Conservation (phyloP, 2,113 vertebrate species). For the Amphiprion ocellaris region DNA sequence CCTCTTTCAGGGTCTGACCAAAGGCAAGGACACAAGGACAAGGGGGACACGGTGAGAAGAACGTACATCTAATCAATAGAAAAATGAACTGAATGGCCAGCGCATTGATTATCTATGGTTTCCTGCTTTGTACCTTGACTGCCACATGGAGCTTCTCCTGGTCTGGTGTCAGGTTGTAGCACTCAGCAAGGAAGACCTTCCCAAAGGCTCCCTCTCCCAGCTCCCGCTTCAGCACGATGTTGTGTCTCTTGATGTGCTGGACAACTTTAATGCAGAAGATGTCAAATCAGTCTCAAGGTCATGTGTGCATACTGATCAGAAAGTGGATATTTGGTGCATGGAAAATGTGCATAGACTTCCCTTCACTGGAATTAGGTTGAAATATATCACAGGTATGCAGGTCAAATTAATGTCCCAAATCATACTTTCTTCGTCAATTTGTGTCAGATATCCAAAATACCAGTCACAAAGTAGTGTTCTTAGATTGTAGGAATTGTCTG, state of each 20-base stretch:
- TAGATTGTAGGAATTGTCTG: too few species aligned
- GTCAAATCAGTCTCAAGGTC: conserved; percentile 39
- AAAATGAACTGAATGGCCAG: neutral
- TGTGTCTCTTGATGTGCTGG: conserved; percentile 98
- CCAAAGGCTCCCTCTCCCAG: conserved; percentile 98
- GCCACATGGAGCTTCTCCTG: conserved; percentile 98
- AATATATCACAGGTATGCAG: neutral
- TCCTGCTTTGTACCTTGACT: conserved; percentile 90
- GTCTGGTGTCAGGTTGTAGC: conserved; percentile 95
- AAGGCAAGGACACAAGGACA: neutral
- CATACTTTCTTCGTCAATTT: neutral
- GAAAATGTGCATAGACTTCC: neutral
- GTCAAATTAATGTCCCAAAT: neutral
- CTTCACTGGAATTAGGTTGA: neutral
- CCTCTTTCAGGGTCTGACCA: conserved; percentile 94
- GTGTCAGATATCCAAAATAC: neutral
- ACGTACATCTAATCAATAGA: neutral
- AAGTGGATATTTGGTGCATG: neutral
- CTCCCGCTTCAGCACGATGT: conserved; percentile 97
- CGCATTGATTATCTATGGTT: neutral
- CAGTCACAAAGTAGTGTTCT: neutral
- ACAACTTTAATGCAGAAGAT: conserved; percentile 89
- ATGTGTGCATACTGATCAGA: neutral
- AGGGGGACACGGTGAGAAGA: neutral
- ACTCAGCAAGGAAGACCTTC: conserved; percentile 98